Conservation (phyloP, 2,113 vertebrate species). For the Anolis carolinensis region DNA sequence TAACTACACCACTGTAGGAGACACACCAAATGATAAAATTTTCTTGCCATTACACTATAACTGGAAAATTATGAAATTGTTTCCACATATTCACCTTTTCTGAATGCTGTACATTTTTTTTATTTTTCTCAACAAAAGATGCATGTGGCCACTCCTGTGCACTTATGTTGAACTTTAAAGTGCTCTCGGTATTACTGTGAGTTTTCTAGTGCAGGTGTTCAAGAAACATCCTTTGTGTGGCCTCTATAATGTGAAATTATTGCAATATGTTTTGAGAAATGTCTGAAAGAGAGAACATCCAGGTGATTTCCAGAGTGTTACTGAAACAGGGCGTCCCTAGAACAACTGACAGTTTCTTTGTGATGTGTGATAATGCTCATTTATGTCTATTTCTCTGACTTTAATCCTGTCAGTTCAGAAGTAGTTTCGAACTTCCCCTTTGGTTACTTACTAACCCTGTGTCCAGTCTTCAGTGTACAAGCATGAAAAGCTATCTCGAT, state of each 20-base stretch:
- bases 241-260: slow-evolving; percentile 18
- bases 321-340: not conserved
- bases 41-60: too few relatives aligned
- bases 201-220: not conserved
- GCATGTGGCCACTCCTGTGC: not conserved
- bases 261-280: not conserved
- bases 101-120: not conserved
- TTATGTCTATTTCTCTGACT: slow-evolving; percentile 4
- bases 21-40: too few relatives aligned
- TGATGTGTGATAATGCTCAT: slow-evolving; percentile 20
- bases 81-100: too few relatives aligned
- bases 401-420: slow-evolving; percentile 27
- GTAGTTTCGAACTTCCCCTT: slow-evolving; percentile 34
- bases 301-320: slow-evolving; percentile 48
- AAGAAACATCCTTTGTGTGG: slow-evolving; percentile 8
- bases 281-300: slow-evolving; percentile 13
- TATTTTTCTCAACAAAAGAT: not conserved
- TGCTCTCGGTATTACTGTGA: not conserved
- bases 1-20: too few relatives aligned
- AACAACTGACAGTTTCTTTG: slow-evolving; percentile 32
- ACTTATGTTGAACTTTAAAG: not conserved
- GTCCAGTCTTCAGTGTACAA: slow-evolving; percentile 53
- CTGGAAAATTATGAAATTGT: too few relatives aligned
- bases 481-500: slow-evolving; percentile 68
- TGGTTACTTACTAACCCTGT: slow-evolving; percentile 47